These are phyloP conservation scores for Epicampocera succincta DNA, from an alignment of 2,888 invertebrate genomes.

Conservation along the genomic window DNA sequence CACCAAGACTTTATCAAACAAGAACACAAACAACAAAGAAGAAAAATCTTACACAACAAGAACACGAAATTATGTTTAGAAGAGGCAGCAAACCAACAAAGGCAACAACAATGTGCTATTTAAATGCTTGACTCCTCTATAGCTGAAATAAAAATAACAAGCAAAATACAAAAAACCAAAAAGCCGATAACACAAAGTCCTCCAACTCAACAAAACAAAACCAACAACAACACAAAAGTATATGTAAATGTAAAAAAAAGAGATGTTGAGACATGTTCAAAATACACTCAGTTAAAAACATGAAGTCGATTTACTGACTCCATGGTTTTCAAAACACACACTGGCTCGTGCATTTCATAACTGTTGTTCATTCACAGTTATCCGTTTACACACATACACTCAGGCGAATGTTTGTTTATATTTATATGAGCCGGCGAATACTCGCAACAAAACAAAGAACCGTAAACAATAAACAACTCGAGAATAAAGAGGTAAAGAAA, in stretches of 20 bases:
- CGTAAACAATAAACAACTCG: constrained; percentile 34
- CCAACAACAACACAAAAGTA: background rate
- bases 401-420: background rate
- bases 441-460: constrained; percentile 63
- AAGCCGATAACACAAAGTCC: constrained; percentile 52
- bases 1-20: constrained; percentile 10
- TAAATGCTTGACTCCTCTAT: constrained; percentile 57
- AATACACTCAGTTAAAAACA: constrained; percentile 15
- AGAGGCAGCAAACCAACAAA: background rate
- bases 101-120: background rate
- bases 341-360: background rate
- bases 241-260: constrained; percentile 1
- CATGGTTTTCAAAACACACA: background rate
- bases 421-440: constrained; percentile 32
- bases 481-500: constrained; percentile 2
- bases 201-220: constrained; percentile 17
- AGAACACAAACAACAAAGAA: constrained; percentile 19
- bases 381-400: background rate
- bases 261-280: background rate
- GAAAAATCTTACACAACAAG: constrained; percentile 9
- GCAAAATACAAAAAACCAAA: background rate
- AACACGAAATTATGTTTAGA: constrained; percentile 23
- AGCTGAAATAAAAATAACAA: constrained; percentile 41
- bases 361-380: constrained; percentile 24
- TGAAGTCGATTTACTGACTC: constrained; percentile 25